These are phyloP conservation scores for Leptinotarsa haldemani DNA, from an alignment of 2,888 invertebrate species.

Conservation along the genomic window DNA sequence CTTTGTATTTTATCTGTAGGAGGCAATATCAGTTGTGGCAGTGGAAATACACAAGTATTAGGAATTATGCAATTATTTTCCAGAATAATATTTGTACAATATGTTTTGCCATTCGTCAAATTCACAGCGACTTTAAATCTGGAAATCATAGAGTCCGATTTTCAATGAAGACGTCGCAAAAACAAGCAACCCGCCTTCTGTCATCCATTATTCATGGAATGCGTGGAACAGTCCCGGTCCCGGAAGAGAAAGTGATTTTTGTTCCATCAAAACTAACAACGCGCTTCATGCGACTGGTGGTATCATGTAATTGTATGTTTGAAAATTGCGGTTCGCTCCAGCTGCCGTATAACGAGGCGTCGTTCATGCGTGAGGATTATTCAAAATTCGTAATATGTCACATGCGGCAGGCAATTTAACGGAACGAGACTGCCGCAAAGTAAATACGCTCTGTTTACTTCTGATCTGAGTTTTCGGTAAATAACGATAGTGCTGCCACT, in stretches of 20 bases:
- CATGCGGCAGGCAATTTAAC: slow-evolving; percentile 55
- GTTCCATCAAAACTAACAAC: slow-evolving; percentile 23
- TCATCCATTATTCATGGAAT: slow-evolving; percentile 2
- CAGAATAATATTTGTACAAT: no score
- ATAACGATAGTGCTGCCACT: slow-evolving; percentile 19
- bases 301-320: slow-evolving; percentile 25
- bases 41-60: no score
- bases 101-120: no score
- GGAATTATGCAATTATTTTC: no score
- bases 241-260: slow-evolving; percentile 21
- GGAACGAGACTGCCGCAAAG: slow-evolving; percentile 49
- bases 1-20: no score
- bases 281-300: slow-evolving; percentile 11
- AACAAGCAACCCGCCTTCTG: neutral
- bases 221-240: neutral
- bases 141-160: no score
- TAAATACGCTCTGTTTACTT: slow-evolving; percentile 47
- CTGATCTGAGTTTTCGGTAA: slow-evolving; percentile 40
- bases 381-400: slow-evolving; percentile 58
- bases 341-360: slow-evolving; percentile 44
- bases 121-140: no score
- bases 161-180: neutral
- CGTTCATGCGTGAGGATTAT: slow-evolving; percentile 55
- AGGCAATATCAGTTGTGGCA: no score
- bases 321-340: slow-evolving; percentile 27